phyloP scores from a whole-genome alignment of 2,888 invertebrate species.

The Dynastes grantii region DNA sequence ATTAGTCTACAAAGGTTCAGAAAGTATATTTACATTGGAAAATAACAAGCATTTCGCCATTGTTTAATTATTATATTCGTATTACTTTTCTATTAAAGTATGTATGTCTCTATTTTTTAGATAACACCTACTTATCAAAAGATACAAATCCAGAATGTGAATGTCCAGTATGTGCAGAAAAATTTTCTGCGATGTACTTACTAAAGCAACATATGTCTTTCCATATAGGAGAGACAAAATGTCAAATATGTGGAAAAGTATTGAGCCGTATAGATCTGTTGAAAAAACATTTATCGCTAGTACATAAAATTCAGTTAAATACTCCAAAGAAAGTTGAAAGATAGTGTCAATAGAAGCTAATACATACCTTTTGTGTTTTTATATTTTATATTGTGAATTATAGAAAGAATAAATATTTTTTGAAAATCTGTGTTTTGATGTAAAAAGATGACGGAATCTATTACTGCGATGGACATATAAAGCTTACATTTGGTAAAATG shows the following conservation, averaged over 20 bases:
- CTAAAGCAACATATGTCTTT: constrained; percentile 72
- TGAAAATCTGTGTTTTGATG: not conserved
- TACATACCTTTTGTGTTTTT: not conserved
- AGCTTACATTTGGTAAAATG: too few species aligned
- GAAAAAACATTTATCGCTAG: constrained; percentile 59
- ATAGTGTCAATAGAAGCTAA: not conserved
- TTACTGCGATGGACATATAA: too few species aligned
- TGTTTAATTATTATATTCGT: too few species aligned
- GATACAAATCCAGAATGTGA: constrained; percentile 50
- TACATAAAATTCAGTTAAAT: constrained; percentile 53
- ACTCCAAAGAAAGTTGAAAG: constrained; percentile 21
- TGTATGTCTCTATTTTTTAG: constrained; percentile 23
- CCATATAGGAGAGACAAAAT: constrained; percentile 72
- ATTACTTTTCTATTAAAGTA: too few species aligned
- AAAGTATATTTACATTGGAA: too few species aligned
- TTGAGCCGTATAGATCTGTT: constrained; percentile 68
- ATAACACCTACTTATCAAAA: constrained; percentile 45
- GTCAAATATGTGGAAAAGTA: constrained; percentile 71
- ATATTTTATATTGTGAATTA: not conserved
- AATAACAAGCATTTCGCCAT: too few species aligned
- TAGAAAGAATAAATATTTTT: not conserved
- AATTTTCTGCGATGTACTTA: constrained; percentile 46
- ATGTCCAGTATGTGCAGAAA: constrained; percentile 50
- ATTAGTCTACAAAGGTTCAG: too few species aligned
- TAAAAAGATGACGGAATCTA: too few species aligned